Percentiles rank a stretch among this genome's conserved stretches.
These are phyloP conservation scores for Ochropleura plecta DNA, from an alignment of 2,888 invertebrate species.

Conservation along the genomic window DNA sequence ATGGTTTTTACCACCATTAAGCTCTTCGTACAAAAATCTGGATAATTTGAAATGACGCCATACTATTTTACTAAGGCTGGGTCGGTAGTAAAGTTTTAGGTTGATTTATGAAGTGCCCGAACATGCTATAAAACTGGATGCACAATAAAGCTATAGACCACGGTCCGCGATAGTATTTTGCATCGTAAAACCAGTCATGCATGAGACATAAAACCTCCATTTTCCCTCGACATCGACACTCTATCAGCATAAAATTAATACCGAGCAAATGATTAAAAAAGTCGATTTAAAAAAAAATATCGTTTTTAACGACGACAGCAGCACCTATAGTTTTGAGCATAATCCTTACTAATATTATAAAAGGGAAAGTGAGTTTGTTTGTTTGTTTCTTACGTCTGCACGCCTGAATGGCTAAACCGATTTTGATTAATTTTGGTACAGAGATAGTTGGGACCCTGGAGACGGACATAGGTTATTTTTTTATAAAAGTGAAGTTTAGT, in stretches of 20 bases:
- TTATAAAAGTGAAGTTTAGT: no score
- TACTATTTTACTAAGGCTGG: neutral
- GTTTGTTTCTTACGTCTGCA: no score
- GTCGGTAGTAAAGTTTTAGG: neutral
- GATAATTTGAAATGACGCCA: neutral
- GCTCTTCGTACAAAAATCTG: neutral
- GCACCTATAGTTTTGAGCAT: no score
- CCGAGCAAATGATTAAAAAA: neutral
- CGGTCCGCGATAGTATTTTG: neutral
- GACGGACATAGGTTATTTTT: no score
- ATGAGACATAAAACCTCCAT: neutral
- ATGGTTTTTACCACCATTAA: neutral
- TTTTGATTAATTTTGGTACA: no score
- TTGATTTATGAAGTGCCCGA: neutral
- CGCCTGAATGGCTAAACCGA: no score
- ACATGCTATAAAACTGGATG: neutral
- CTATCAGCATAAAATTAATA: neutral
- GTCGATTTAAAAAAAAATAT: no score
- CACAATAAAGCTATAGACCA: neutral
- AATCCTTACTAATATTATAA: no score
- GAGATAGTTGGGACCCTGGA: no score
- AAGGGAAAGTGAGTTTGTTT: no score
- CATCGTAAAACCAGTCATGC: neutral
- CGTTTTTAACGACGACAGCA: no score
- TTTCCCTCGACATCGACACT: neutral